These are phyloP conservation scores for Carduelis carduelis DNA, from an alignment of 2,797 vertebrate species.

Conservation along the genomic window DNA sequence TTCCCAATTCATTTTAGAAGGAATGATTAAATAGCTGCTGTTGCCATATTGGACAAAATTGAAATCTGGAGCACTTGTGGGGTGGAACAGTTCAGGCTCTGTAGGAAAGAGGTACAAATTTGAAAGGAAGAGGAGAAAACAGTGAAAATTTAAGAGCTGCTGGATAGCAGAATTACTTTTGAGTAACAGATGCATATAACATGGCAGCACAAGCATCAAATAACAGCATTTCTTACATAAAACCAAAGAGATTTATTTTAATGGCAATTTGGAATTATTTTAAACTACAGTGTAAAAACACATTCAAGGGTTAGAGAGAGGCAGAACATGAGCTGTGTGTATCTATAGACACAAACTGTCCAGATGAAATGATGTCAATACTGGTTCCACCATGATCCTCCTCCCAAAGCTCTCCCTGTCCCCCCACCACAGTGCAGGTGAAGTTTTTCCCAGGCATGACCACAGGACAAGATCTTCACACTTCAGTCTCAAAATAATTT, in stretches of 20 bases:
- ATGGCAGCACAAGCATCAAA: neutral
- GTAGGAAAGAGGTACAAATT: neutral
- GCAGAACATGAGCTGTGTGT: neutral
- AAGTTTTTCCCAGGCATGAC: neutral
- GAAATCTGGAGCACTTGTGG: conserved; percentile 60
- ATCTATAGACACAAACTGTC: neutral
- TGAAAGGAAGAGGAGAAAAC: neutral
- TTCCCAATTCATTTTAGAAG: conserved; percentile 85
- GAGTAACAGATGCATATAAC: neutral
- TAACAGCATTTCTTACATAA: neutral
- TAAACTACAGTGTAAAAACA: neutral
- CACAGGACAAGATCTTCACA: neutral
- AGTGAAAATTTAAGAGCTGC: neutral
- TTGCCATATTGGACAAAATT: conserved; percentile 79
- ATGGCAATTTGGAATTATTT: neutral
- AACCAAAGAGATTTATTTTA: neutral
- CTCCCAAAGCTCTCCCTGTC: neutral
- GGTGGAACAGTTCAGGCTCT: conserved; percentile 79
- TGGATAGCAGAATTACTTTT: neutral
- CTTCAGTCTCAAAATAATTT: neutral
- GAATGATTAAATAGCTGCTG: conserved; percentile 83
- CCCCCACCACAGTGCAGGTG: accelerated
- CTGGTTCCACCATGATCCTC: neutral
- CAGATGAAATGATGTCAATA: neutral
- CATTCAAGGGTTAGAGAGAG: neutral